Conservation (phyloP, 2,797 vertebrate species). For the Aythya fuligula region DNA sequence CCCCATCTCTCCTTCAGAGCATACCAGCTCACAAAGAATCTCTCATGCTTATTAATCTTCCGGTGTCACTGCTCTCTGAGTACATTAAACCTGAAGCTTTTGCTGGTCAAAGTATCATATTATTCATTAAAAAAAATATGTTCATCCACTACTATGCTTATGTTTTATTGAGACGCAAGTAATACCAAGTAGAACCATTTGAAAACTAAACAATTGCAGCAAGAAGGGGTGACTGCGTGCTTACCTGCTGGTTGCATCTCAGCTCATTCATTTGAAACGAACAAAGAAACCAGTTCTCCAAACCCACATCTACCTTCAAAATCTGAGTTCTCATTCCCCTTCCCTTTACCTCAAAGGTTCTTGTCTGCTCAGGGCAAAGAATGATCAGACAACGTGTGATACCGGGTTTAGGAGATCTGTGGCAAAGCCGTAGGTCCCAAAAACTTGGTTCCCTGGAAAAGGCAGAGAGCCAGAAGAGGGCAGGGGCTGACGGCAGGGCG, state of each 20-base stretch:
- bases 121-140: not conserved
- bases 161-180: not conserved
- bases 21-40: not conserved
- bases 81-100: not conserved
- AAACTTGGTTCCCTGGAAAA: not conserved
- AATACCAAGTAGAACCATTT: not conserved
- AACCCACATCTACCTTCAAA: not conserved
- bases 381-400: slow-evolving; percentile 7
- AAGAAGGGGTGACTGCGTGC: not conserved
- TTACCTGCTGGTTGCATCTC: not conserved
- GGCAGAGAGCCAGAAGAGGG: not conserved
- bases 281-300: not conserved
- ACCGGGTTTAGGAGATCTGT: slow-evolving; percentile 45
- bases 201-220: not conserved
- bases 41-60: not conserved
- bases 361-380: slow-evolving; percentile 22
- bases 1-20: not conserved
- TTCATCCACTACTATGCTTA: not conserved
- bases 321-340: not conserved
- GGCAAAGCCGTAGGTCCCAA: slow-evolving; percentile 19
- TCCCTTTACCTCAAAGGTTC: not conserved
- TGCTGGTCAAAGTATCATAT: not conserved
- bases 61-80: not conserved
- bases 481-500: not conserved
- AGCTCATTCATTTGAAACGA: not conserved